Conservation (phyloP, 2,113 vertebrate species). For the Sialia sialis region DNA sequence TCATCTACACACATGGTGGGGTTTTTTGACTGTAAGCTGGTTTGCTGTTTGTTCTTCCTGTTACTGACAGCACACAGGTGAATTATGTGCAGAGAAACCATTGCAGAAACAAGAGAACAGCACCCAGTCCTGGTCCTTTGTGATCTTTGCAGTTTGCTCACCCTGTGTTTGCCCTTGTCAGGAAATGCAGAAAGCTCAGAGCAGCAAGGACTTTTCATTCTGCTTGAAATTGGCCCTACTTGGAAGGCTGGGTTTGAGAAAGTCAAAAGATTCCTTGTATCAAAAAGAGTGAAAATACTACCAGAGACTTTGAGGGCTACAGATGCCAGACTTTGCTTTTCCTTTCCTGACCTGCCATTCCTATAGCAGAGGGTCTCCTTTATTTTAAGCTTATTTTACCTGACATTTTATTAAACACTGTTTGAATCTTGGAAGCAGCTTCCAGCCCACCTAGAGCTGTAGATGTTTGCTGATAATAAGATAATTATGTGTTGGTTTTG, state of each 20-base stretch:
- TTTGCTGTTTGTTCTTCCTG: neutral
- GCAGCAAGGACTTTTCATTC: neutral
- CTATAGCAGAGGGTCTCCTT: neutral
- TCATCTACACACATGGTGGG: neutral
- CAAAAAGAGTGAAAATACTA: neutral
- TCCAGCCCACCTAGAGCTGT: neutral
- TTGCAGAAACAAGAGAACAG: neutral
- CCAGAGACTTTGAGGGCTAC: neutral
- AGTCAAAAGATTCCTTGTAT: neutral
- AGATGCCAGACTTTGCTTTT: neutral
- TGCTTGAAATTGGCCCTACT: neutral
- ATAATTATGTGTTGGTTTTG: neutral
- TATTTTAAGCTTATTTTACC: neutral
- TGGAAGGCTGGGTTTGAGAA: neutral
- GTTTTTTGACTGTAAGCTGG: neutral
- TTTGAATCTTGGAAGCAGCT: neutral
- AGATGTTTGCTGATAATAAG: neutral
- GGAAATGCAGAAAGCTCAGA: neutral
- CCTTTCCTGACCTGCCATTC: neutral
- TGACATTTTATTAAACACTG: neutral
- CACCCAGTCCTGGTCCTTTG: neutral
- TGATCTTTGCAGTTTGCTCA: neutral
- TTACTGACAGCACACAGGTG: neutral
- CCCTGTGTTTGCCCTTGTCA: neutral
- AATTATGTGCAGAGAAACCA: neutral